Percentiles rank a stretch among this genome's conserved stretches.
Evolutionary conservation across 2,888 invertebrate genomes (phyloP).

Genomic region (Lasius fuliginosus): DNA sequence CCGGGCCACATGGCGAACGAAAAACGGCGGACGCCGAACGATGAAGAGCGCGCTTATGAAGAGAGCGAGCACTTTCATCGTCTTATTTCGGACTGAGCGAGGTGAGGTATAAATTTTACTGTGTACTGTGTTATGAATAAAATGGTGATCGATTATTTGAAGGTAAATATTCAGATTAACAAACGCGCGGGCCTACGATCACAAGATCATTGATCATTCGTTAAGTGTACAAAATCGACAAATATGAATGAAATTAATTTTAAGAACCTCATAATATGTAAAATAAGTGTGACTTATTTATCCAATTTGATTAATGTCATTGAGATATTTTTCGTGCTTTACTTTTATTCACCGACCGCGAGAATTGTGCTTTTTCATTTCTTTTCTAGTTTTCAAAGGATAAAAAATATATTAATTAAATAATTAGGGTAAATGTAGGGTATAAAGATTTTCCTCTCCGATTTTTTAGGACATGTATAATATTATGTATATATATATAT

Average conservation of each 20-base stretch:
- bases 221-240: neutral
- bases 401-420: neutral
- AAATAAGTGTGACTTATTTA: neutral
- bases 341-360: slow-evolving; percentile 56
- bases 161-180: neutral
- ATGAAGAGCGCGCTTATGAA: neutral
- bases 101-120: neutral
- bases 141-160: neutral
- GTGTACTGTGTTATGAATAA: neutral
- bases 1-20: neutral
- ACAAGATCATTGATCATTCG: neutral
- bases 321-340: slow-evolving; percentile 75
- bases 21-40: neutral
- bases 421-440: neutral
- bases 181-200: neutral
- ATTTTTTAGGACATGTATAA: neutral
- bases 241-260: neutral
- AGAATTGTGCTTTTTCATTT: neutral
- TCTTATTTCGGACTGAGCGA: neutral
- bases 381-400: neutral
- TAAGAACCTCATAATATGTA: neutral
- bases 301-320: slow-evolving; percentile 24
- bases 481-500: too few relatives aligned
- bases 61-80: neutral
- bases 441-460: neutral